Evolutionary conservation across 2,888 invertebrate genomes (phyloP), one percentile per base, ranked within the genome.

Genomic region (Drosophila lutescens): DNA sequence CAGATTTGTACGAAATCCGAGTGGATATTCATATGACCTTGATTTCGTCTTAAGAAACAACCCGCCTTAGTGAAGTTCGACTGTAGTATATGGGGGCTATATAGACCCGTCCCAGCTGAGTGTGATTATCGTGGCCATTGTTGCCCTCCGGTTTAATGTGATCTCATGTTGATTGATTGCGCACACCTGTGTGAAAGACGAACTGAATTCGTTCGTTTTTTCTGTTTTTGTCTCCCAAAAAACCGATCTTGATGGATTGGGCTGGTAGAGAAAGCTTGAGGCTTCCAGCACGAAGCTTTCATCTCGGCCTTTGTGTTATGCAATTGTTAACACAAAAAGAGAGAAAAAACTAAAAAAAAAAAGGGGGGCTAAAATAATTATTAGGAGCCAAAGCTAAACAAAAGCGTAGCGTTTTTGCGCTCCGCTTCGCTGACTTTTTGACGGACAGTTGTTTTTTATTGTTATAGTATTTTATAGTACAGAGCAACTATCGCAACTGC

Each of bases 91-190:
- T n/a, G 17, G 59, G n/a, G 49, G 41, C 34, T 54, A 9, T 54
- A 9, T 43, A n/a, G 49, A 49, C 23, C 7, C n/a, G 47, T 47
- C 43, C 60, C 62, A 59, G 60, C 62, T 59, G 43, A 63, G 47
- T 49, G 60, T 67, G 85, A 80, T 82, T 85, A 85, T 86, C 79
- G 82, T 82, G 71, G 74, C 77, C 77, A 83, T 82, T 86, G 83
- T 83, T 86, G 74, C 77, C 71, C 71, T 74, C 74, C 61, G 79
- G 79, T 78, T 86, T 83, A 86, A 86, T 87, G 86, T 87, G 80
- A 86, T 86, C 86, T 83, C 87, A 78, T 72, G 86, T 86, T 86
- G 86, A 86, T 86, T 86, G 86, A 86, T 86, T 83, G 86, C 83
- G 86, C 87, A 86, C 86, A 86, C 86, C 86, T 86, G 86, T 86